phyloP scores from a whole-genome alignment of 1,140 invertebrate species.

The Hycleus phaleratus region DNA sequence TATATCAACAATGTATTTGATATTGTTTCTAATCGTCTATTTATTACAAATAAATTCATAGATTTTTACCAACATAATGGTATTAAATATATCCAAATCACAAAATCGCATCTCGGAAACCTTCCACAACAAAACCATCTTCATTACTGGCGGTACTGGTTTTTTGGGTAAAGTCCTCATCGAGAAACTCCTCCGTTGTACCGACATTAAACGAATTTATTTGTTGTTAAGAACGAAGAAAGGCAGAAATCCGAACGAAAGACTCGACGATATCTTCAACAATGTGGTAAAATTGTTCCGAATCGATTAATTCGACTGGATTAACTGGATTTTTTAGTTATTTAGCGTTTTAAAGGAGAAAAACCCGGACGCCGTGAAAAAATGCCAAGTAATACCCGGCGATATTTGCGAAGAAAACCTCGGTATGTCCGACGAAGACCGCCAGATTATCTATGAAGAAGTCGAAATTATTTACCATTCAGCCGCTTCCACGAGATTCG shows the following conservation, averaged over 20 bases:
- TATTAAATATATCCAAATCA: too few species aligned
- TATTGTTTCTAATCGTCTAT: too few species aligned
- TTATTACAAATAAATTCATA: too few species aligned
- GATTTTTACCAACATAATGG: too few species aligned
- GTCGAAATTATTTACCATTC: slow-evolving; percentile 82
- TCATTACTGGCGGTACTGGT: background rate
- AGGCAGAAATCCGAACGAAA: background rate
- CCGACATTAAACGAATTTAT: background rate
- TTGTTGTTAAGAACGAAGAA: background rate
- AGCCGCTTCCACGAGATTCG: slow-evolving; percentile 83
- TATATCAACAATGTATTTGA: too few species aligned
- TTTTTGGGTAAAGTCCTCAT: slow-evolving; percentile 1
- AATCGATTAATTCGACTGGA: too few species aligned
- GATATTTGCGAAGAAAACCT: slow-evolving; percentile 68
- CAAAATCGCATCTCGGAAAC: background rate
- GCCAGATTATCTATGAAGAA: slow-evolving; percentile 57
- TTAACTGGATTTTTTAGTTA: slow-evolving; percentile 9
- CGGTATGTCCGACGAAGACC: slow-evolving; percentile 64
- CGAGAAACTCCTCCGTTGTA: background rate
- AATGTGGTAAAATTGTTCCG: background rate
- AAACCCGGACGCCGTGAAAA: slow-evolving; percentile 35
- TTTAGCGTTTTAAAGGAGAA: slow-evolving; percentile 13
- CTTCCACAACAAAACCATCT: background rate
- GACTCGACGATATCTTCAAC: background rate
- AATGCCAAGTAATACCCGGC: slow-evolving; percentile 65